A percentile compares a stretch with the other conserved stretches of the same genome.
Evolutionary conservation across 2,888 invertebrate species (phyloP).

Genomic region (Leptogaster cylindrica): DNA sequence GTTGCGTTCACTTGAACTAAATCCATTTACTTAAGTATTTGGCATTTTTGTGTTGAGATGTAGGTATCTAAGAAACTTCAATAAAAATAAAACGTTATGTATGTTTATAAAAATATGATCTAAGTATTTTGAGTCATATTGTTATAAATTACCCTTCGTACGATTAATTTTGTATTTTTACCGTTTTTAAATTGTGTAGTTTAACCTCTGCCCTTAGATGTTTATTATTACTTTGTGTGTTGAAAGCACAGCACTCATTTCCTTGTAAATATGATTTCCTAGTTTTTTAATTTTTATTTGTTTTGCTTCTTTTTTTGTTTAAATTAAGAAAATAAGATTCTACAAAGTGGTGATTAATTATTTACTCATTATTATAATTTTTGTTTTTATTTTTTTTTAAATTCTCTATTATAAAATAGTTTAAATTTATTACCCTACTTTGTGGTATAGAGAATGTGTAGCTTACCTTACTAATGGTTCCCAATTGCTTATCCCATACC

Average conservation of each 20-base stretch:
- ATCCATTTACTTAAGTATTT: conserved; percentile 15
- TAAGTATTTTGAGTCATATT: background rate
- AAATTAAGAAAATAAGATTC: conserved; percentile 45
- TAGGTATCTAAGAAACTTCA: background rate
- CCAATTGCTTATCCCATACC: conserved; percentile 63
- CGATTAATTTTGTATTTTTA: background rate
- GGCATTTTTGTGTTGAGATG: background rate
- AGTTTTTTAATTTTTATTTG: conserved; percentile 50
- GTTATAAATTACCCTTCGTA: background rate
- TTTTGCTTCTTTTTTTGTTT: conserved; percentile 6
- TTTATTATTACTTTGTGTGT: conserved; percentile 23
- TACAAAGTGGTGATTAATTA: conserved; percentile 49
- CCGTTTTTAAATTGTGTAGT: background rate
- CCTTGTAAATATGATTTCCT: conserved; percentile 38
- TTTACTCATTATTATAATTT: conserved; percentile 47
- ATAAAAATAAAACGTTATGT: conserved; percentile 6
- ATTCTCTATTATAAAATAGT: conserved; percentile 34
- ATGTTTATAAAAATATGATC: conserved; percentile 24
- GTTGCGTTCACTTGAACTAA: conserved; percentile 11
- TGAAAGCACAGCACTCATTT: conserved; percentile 33
- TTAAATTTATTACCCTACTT: conserved; percentile 49
- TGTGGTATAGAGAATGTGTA: conserved; percentile 58
- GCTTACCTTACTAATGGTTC: conserved; percentile 64
- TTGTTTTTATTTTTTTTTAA: conserved; percentile 37
- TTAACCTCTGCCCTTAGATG: conserved; percentile 6